Evolutionary conservation across 2,797 vertebrate species (phyloP), one percentile per base, ranked within the genome.

Genomic region (Arrhamphus sclerolepis): DNA sequence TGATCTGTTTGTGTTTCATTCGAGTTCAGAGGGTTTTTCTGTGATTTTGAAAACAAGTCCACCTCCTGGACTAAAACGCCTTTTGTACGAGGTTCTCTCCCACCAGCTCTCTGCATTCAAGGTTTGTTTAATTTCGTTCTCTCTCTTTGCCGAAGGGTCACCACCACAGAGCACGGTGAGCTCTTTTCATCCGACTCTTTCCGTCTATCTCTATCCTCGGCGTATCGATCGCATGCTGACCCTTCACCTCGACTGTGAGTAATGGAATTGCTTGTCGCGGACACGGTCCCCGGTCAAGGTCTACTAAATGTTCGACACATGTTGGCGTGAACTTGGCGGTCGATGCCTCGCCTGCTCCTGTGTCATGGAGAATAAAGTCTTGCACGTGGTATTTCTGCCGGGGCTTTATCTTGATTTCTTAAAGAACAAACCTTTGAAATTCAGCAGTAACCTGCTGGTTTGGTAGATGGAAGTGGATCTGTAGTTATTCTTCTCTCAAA

Each of bases 201-300:
- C 61, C 56, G 19, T 43, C 53, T 26, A 53, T 72, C 71, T 80
- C 65, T 70, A 66, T 86, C 75, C 76, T 76, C 78, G 64, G 26
- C 0, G 1, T 80, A 89, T 90, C 55, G 90, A 91, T 90, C 65
- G 43, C 29, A 46, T 17, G 10, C 55, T 28, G 62, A 85, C 71
- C 82, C 75, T 54, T 89, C 40, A 85, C 80, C 89, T 53, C 0
- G 17, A 6, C 75, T 58, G 65, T 81, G 78, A 85, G 84, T 86
- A 91, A 91, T 90, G 83, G 84, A 90, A 89, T 87, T 81, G 75
- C 71, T 56, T 55, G 78, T 82, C 62, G 46, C 67, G 80, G 80
- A 81, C 65, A 40, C 62, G 13, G 76, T 57, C 43, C 66, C 48
- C 0, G 86, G 82, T 91, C 89, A 90, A 87, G 90, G 91, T 90